A percentile compares a stretch with the other conserved stretches of the same genome.
phyloP scores from a whole-genome alignment of 92 coral and sea anemone genomes.

The Hydrozoanthus gracilis region DNA sequence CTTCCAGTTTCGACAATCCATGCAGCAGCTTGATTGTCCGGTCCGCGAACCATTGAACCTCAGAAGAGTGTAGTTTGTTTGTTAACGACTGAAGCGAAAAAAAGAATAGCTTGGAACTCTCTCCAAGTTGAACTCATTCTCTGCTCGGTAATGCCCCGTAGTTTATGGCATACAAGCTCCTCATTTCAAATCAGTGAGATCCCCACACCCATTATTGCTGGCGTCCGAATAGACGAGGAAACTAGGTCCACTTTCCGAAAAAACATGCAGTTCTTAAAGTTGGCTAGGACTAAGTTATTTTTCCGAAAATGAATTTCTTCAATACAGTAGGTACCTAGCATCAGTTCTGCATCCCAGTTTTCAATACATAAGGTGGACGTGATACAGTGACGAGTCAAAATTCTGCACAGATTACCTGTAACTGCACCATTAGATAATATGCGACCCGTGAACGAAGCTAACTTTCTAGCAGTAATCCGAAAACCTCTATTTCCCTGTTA shows the following conservation, averaged over 20 bases:
- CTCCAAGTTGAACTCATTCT: neutral
- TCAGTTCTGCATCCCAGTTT: no score
- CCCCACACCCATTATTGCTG: constrained; percentile 1
- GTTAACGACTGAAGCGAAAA: neutral
- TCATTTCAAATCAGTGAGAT: neutral
- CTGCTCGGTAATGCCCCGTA: neutral
- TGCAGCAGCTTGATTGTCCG: constrained; percentile 18
- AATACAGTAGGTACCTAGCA: neutral
- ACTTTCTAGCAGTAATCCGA: neutral
- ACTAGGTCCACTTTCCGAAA: constrained; percentile 40
- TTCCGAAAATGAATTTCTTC: constrained; percentile 23
- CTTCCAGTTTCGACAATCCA: constrained; percentile 7
- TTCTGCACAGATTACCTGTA: neutral
- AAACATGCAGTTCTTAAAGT: constrained; percentile 41
- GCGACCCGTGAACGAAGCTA: neutral
- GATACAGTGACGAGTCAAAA: neutral
- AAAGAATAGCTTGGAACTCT: neutral
- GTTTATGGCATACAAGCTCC: neutral
- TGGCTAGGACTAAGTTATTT: constrained; percentile 33
- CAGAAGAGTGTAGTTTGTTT: neutral
- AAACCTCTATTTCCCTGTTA: constrained; percentile 15
- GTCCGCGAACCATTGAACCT: constrained; percentile 1
- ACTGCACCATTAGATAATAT: neutral
- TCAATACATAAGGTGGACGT: no score
- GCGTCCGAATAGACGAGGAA: constrained; percentile 37